These are phyloP conservation scores for Hydrozoanthus gracilis DNA, from an alignment of 92 coral and sea anemone genomes.

Conservation along the genomic window DNA sequence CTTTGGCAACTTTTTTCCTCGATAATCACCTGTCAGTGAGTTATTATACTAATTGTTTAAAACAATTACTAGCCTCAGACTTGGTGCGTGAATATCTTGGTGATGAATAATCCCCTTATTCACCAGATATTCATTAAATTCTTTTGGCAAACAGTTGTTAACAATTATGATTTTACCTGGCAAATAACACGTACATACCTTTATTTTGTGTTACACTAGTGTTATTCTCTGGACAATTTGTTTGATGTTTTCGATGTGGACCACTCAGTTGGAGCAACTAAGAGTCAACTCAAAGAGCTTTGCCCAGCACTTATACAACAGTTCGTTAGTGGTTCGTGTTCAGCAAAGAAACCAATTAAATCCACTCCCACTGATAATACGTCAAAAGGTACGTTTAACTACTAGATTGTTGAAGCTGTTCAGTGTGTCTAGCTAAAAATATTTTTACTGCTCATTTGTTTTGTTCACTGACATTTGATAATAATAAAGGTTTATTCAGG, in stretches of 20 bases:
- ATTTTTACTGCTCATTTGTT: too few species aligned
- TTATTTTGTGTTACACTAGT: slow-evolving; percentile 53
- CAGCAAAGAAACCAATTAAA: slow-evolving; percentile 6
- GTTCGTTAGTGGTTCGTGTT: slow-evolving; percentile 75
- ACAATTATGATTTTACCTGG: background rate
- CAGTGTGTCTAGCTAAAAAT: background rate
- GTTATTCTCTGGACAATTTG: slow-evolving; percentile 82
- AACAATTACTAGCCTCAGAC: too few species aligned
- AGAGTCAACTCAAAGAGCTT: slow-evolving; percentile 69
- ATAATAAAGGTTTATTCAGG: too few species aligned
- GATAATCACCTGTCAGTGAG: too few species aligned
- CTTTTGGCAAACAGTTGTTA: background rate
- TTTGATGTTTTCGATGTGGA: slow-evolving; percentile 75
- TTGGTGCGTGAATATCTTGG: too few species aligned
- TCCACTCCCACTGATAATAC: background rate
- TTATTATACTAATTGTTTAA: too few species aligned
- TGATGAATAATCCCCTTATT: too few species aligned
- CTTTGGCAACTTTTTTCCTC: too few species aligned
- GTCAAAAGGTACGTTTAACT: background rate
- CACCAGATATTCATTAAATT: too few species aligned
- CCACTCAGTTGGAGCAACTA: slow-evolving; percentile 77
- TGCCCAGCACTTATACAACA: slow-evolving; percentile 91
- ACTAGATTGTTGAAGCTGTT: background rate
- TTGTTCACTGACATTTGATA: too few species aligned
- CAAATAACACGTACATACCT: background rate